Conservation (phyloP, 2,113 vertebrate species). For the Ariopsis seemanni region DNA sequence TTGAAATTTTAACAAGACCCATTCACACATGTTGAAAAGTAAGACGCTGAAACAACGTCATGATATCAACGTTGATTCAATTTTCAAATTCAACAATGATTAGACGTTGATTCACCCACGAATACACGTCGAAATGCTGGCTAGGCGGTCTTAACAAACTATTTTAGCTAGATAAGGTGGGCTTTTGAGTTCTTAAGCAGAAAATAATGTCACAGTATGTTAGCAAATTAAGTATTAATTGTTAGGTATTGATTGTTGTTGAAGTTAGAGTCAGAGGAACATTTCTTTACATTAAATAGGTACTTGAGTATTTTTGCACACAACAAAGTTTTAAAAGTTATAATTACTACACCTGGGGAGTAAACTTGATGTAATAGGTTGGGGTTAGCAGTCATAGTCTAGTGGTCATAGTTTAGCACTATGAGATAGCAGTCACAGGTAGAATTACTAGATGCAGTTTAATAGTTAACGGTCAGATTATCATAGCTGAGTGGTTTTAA, state of each 20-base stretch:
- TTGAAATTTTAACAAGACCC: no score
- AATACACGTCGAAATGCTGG: no score
- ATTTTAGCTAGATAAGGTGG: background rate
- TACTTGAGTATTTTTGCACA: no score
- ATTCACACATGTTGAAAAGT: no score
- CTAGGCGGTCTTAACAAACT: background rate
- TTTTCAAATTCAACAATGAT: no score
- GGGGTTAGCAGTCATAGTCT: no score
- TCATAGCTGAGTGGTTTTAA: background rate
- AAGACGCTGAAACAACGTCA: no score
- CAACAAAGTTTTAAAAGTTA: background rate
- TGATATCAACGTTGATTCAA: no score
- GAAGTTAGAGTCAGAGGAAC: background rate
- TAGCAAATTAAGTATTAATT: no score
- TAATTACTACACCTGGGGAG: background rate
- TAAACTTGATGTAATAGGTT: background rate
- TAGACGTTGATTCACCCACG: no score
- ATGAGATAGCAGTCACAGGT: background rate
- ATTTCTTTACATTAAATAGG: background rate
- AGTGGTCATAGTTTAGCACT: background rate
- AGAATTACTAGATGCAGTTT: background rate
- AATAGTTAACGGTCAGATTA: background rate
- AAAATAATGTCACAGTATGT: background rate
- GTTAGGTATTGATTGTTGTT: background rate
- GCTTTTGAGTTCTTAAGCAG: background rate